Conservation (phyloP, 2,797 vertebrate genomes). For the Oreortyx pictus region DNA sequence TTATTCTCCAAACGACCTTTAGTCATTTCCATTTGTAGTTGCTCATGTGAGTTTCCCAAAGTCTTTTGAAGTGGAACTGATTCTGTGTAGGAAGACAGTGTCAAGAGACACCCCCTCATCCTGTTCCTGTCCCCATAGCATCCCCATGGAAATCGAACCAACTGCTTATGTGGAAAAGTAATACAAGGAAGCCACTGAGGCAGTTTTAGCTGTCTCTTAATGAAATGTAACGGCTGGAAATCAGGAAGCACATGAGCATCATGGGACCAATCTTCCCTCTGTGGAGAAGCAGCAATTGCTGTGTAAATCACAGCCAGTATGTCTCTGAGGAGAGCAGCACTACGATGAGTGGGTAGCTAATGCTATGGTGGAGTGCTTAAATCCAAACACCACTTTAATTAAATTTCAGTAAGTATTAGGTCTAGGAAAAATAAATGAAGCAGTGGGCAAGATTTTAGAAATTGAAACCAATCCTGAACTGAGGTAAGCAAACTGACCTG, state of each 20-base stretch:
- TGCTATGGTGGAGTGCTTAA: conserved; percentile 20
- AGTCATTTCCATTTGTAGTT: background rate
- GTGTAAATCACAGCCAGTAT: background rate
- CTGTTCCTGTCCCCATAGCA: background rate
- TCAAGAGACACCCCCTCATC: conserved; percentile 4
- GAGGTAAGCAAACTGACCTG: background rate
- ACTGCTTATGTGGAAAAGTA: conserved; percentile 44
- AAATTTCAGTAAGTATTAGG: conserved; percentile 14
- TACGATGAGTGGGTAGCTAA: conserved; percentile 17
- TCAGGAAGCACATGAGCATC: conserved; percentile 47
- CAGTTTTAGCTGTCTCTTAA: conserved; percentile 51
- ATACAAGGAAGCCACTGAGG: conserved; percentile 51
- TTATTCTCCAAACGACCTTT: background rate
- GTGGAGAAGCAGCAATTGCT: conserved; percentile 45
- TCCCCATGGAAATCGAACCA: background rate
- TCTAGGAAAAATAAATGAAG: conserved; percentile 20
- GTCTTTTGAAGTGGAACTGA: background rate
- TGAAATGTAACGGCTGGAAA: conserved; percentile 65
- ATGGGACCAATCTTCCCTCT: conserved; percentile 60
- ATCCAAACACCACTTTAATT: conserved; percentile 44
- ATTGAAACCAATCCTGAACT: background rate
- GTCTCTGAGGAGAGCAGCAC: background rate
- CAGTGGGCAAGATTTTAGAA: background rate
- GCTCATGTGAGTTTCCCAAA: conserved; percentile 15
- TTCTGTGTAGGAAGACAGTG: background rate